Conservation (phyloP, 2,888 invertebrate species). For the Drosophila suboccidentalis region DNA sequence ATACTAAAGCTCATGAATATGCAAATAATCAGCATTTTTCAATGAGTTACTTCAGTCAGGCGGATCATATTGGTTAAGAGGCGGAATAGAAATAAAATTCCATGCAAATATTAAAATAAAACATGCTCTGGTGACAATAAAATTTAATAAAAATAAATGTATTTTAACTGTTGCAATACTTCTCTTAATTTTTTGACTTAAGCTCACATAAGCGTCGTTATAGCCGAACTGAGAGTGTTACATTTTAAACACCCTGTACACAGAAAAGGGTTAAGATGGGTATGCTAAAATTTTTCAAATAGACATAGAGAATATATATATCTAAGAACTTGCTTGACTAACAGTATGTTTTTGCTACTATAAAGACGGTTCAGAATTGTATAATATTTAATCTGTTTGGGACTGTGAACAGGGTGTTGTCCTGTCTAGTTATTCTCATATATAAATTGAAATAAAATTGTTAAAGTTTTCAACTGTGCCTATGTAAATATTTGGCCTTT, state of each 20-base stretch:
- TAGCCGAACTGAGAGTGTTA: neutral
- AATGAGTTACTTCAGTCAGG: constrained; percentile 8
- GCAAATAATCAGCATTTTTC: constrained; percentile 60
- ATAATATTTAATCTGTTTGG: neutral
- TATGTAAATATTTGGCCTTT: constrained; percentile 34
- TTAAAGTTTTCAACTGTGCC: constrained; percentile 31
- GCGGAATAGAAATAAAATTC: neutral
- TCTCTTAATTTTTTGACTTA: neutral
- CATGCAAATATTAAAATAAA: neutral
- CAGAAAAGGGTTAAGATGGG: neutral
- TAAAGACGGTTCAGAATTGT: neutral
- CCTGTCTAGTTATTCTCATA: neutral
- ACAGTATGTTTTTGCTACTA: neutral
- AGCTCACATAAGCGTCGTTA: neutral
- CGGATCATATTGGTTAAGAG: constrained; percentile 25
- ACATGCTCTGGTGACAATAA: neutral
- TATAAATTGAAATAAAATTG: constrained; percentile 53
- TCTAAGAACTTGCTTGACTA: neutral
- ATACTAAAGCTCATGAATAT: constrained; percentile 78
- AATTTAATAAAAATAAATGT: neutral
- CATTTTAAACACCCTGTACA: neutral
- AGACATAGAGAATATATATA: no score
- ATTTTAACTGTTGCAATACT: neutral
- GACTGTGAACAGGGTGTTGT: neutral
- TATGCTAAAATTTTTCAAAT: neutral